These are phyloP conservation scores for Drosophila prosaltans DNA, from an alignment of 1,140 invertebrate genomes.

Conservation along the genomic window DNA sequence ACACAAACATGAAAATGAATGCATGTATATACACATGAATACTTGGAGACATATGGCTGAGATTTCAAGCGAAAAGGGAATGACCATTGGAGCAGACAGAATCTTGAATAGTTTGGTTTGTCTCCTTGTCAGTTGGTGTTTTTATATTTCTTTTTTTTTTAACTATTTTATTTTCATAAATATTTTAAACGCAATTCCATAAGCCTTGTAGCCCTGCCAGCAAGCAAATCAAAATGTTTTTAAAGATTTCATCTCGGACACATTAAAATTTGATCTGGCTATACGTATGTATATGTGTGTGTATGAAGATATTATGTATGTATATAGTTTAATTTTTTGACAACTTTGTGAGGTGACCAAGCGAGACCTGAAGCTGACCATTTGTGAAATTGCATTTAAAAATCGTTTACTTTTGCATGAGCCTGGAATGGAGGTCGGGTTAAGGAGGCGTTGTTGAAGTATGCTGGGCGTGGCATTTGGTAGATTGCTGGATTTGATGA, in stretches of 20 bases:
- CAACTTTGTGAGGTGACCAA: slow-evolving; percentile 38
- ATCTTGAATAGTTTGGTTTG: not conserved
- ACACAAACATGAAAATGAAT: not conserved
- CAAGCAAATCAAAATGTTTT: slow-evolving; percentile 66
- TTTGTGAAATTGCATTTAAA: slow-evolving; percentile 69
- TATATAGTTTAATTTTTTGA: slow-evolving; percentile 36
- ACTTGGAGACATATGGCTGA: slow-evolving; percentile 2
- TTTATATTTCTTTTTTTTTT: slow-evolving; percentile 20
- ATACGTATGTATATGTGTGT: slow-evolving; percentile 7
- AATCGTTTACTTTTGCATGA: slow-evolving; percentile 72
- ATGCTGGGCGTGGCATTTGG: not conserved
- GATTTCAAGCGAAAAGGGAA: slow-evolving; percentile 14
- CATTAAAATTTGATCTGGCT: slow-evolving; percentile 56
- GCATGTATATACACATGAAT: not conserved
- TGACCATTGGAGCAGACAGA: slow-evolving; percentile 24
- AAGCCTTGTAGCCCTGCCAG: slow-evolving; percentile 40
- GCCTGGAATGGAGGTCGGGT: not conserved
- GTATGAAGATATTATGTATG: not conserved
- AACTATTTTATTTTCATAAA: slow-evolving; percentile 46
- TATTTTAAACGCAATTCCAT: slow-evolving; percentile 69
- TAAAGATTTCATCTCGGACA: slow-evolving; percentile 63
- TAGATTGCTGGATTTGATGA: slow-evolving; percentile 1
- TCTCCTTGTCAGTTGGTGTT: not conserved
- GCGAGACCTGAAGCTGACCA: slow-evolving; percentile 29
- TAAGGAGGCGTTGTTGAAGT: not conserved